A percentile compares a stretch with the other conserved stretches of the same genome.
Evolutionary conservation across 2,888 invertebrate species (phyloP).

Genomic region (Erebia epiphron): DNA sequence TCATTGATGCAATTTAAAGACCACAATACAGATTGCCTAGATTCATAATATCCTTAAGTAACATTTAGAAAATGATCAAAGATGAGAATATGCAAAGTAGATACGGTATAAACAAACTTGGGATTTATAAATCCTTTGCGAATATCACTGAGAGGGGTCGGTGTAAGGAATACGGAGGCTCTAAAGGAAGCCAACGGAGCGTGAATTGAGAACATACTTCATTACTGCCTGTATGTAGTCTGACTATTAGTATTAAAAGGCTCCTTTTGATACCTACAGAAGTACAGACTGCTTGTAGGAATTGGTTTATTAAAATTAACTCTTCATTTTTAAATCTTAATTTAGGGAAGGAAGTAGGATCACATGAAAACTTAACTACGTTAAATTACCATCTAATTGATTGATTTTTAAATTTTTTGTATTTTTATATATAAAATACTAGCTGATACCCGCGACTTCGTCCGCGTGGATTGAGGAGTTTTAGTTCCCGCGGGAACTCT

Average conservation of each 20-base stretch:
- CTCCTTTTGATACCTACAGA: slow-evolving; percentile 37
- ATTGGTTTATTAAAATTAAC: slow-evolving; percentile 9
- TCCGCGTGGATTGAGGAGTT: no score
- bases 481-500: no score
- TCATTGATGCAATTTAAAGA: no score
- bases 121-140: slow-evolving; percentile 45
- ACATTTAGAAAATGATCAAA: slow-evolving; percentile 22
- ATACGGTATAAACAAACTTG: slow-evolving; percentile 45
- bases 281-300: slow-evolving; percentile 14
- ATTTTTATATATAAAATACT: no score
- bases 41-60: not conserved
- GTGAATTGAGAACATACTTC: slow-evolving; percentile 58
- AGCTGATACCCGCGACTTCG: no score
- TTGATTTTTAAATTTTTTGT: no score
- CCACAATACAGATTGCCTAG: no score
- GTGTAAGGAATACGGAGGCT: slow-evolving; percentile 48
- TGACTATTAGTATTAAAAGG: slow-evolving; percentile 22
- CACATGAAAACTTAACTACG: no score
- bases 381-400: no score
- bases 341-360: no score
- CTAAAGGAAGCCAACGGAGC: slow-evolving; percentile 50
- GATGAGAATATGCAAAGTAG: slow-evolving; percentile 42
- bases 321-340: not conserved
- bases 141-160: slow-evolving; percentile 47
- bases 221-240: slow-evolving; percentile 50